Evolutionary conservation across 2,113 vertebrate genomes (phyloP).

Genomic region (Indicator indicator): DNA sequence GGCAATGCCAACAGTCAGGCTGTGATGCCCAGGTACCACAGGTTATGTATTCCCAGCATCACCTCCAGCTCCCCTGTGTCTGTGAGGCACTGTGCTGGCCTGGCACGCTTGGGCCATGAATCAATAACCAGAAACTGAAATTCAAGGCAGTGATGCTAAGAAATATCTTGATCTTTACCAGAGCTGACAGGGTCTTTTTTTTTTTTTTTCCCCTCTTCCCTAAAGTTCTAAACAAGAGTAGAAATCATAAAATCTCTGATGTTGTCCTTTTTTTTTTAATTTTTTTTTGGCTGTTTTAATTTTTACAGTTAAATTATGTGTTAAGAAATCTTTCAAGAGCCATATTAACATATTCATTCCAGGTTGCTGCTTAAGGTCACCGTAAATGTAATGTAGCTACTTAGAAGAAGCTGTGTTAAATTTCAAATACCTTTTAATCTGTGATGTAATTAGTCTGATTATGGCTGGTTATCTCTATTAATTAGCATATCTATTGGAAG

Average conservation of each 20-base stretch:
- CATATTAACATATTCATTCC: not conserved
- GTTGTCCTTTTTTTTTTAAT: not conserved
- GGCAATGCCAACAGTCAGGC: not conserved
- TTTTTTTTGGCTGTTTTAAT: not conserved
- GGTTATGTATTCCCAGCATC: not conserved
- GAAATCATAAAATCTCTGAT: not conserved
- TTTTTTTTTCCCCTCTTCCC: not conserved
- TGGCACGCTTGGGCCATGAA: too few relatives aligned
- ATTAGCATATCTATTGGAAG: conserved; percentile 62
- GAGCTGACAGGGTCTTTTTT: not conserved
- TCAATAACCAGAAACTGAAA: not conserved
- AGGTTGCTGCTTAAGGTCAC: not conserved
- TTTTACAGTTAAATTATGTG: not conserved
- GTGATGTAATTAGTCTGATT: conserved; percentile 64
- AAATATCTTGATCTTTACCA: not conserved
- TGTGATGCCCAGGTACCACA: not conserved
- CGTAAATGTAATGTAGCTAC: not conserved
- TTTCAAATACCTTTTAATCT: conserved; percentile 55
- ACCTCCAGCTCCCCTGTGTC: not conserved
- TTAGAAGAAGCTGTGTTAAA: not conserved
- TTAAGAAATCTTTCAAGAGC: not conserved
- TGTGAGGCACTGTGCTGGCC: not conserved
- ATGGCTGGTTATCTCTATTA: conserved; percentile 58
- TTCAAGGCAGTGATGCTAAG: not conserved
- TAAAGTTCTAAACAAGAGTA: not conserved